These are phyloP conservation scores for Sebastes minor DNA, from an alignment of 2,797 vertebrate genomes.

Conservation along the genomic window DNA sequence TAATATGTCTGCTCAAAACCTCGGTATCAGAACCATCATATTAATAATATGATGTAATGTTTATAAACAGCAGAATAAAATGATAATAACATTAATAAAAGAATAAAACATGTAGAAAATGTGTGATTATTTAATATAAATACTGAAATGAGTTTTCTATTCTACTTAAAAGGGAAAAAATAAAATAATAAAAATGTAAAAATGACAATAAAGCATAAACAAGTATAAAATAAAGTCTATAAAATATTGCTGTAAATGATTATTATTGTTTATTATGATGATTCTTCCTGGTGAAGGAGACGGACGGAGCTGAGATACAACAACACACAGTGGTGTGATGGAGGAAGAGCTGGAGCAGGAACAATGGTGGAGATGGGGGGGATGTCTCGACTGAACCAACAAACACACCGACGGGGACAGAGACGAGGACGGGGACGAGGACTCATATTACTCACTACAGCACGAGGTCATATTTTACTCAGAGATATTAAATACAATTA, in stretches of 20 bases:
- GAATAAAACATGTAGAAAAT: not conserved
- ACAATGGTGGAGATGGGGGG: conserved; percentile 86
- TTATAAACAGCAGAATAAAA: not conserved
- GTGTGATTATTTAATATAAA: not conserved
- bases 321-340: conserved; percentile 4
- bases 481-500: not conserved
- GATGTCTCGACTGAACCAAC: conserved; percentile 85
- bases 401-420: conserved; percentile 70
- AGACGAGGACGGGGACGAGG: conserved; percentile 63
- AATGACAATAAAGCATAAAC: not conserved
- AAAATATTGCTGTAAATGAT: not conserved
- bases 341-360: conserved; percentile 64
- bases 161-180: not conserved
- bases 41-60: not conserved
- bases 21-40: not conserved
- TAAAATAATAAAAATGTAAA: not conserved
- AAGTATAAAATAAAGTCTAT: not conserved
- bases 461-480: conserved; percentile 14
- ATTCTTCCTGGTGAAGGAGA: not conserved
- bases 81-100: not conserved
- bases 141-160: not conserved
- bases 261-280: no score
- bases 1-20: not conserved
- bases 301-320: not conserved
- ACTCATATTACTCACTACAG: conserved; percentile 27